Evolutionary conservation across 2,797 vertebrate genomes (phyloP), one percentile per base, ranked within the genome.

Genomic region (Ciconia nigra): DNA sequence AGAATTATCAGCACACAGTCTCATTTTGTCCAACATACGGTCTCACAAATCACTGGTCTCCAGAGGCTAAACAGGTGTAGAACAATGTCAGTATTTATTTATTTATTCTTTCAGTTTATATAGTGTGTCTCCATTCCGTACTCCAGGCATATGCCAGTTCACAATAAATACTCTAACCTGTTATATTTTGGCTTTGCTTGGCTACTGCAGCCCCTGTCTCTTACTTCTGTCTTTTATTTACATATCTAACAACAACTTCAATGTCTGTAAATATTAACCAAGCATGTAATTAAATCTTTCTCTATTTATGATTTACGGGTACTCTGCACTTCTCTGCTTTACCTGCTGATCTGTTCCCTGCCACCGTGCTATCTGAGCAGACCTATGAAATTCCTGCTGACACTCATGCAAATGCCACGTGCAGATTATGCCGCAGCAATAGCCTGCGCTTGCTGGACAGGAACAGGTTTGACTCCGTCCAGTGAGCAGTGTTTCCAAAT

Each of bases 21-120:
- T 96, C 94, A 93, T 97, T 95, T 97, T 93, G 87, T 92, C 90
- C 95, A 91, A 92, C 95, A 95, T 95, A 95, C 94, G 95, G 94
- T 97, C 90, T 92, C 89, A 89, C 92, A 95, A 97, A 97, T 96
- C 89, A 91, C 69, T 70, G 84, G 69, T 95, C 96, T 95, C 94
- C 81, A 78, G 94, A 96, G 90, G 89, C 95, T 89, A 90, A 94
- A 90, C 91, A 93, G 91, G 74, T 96, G 93, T 92, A 81, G 89
- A 96, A 94, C 92, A 96, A 94, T 96, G 95, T 94, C 93, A 96
- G 59, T 95, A 96, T 94, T 96, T 96, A 93, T 97, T 97, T 96
- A 96, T 95, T 97, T 96, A 96, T 89, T 87, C 92, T 80, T 88
- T 92, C 87, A 46, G 52, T 91, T 96, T 78, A 79, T 95, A 39